phyloP scores from a whole-genome alignment of 2,888 invertebrate species.

The Drosophila infuscata region DNA sequence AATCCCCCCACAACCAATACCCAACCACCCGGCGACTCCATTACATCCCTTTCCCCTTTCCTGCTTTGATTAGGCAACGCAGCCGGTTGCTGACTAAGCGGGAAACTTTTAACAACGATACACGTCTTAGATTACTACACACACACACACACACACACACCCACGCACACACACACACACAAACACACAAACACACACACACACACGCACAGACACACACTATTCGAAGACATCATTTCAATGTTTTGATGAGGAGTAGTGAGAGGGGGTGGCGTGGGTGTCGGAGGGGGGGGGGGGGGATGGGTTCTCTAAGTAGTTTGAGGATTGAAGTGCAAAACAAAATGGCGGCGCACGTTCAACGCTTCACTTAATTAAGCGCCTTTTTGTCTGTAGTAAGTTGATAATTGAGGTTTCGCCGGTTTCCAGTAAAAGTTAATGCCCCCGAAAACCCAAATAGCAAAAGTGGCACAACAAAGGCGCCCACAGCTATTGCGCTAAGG shows the following conservation, averaged over 20 bases:
- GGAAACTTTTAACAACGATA: conserved; percentile 50
- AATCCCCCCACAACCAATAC: not conserved
- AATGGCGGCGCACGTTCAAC: conserved; percentile 69
- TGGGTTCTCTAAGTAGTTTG: not conserved
- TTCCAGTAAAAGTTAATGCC: conserved; percentile 72
- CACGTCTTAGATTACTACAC: conserved; percentile 51
- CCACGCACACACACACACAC: conserved; percentile 4
- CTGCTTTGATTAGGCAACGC: conserved; percentile 25
- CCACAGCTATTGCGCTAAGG: conserved; percentile 21
- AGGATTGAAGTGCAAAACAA: conserved; percentile 29
- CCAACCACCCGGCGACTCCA: no score
- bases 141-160: not conserved
- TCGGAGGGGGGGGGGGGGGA: not conserved
- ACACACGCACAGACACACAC: not conserved
- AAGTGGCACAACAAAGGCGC: conserved; percentile 62
- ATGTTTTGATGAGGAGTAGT: not conserved
- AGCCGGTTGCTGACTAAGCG: conserved; percentile 51
- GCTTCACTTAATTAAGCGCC: conserved; percentile 78
- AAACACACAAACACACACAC: not conserved
- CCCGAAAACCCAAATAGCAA: conserved; percentile 58
- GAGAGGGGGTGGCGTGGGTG: not conserved
- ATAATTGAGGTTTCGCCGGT: conserved; percentile 76
- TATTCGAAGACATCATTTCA: conserved; percentile 21
- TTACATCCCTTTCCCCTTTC: not conserved
- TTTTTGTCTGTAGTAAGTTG: conserved; percentile 76